A percentile compares a stretch with the other conserved stretches of the same genome.
phyloP scores from a whole-genome alignment of 2,888 invertebrate species.

The Chymomyza amoena region DNA sequence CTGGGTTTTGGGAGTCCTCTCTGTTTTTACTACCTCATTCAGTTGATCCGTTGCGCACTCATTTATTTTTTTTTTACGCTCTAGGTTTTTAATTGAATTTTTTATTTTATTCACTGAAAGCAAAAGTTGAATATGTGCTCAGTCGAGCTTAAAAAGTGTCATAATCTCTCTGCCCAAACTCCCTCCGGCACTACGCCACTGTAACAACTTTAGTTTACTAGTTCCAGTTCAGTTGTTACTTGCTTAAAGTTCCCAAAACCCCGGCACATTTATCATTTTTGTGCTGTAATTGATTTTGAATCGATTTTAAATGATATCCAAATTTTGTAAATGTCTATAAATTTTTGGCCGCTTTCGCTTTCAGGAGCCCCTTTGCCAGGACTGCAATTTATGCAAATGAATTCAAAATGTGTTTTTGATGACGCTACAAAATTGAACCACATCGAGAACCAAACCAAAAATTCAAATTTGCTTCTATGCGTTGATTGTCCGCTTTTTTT shows the following conservation, averaged over 20 bases:
- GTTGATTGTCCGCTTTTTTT: not conserved
- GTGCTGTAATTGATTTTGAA: slow-evolving; percentile 57
- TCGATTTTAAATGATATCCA: slow-evolving; percentile 51
- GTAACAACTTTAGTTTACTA: no score
- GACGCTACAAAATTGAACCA: slow-evolving; percentile 28
- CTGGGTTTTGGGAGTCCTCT: not conserved
- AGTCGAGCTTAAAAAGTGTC: slow-evolving; percentile 55
- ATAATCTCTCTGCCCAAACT: slow-evolving; percentile 44
- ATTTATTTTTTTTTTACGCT: slow-evolving; percentile 31
- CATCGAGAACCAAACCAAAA: slow-evolving; percentile 21
- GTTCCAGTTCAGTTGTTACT: no score
- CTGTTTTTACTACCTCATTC: slow-evolving; percentile 21
- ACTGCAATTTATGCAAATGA: slow-evolving; percentile 58
- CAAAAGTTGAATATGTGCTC: slow-evolving; percentile 55
- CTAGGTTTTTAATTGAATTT: slow-evolving; percentile 68
- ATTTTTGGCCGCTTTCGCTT: slow-evolving; percentile 13
- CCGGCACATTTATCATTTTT: slow-evolving; percentile 17
- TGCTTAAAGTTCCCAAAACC: not conserved
- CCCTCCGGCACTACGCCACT: no score
- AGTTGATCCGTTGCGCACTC: slow-evolving; percentile 53
- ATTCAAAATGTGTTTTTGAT: slow-evolving; percentile 62
- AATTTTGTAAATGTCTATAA: slow-evolving; percentile 18
- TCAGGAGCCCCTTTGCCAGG: slow-evolving; percentile 16
- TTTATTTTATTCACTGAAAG: slow-evolving; percentile 62
- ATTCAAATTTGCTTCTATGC: slow-evolving; percentile 4